Conservation (phyloP, 2,113 vertebrate species). For the Eubucco bourcierii region DNA sequence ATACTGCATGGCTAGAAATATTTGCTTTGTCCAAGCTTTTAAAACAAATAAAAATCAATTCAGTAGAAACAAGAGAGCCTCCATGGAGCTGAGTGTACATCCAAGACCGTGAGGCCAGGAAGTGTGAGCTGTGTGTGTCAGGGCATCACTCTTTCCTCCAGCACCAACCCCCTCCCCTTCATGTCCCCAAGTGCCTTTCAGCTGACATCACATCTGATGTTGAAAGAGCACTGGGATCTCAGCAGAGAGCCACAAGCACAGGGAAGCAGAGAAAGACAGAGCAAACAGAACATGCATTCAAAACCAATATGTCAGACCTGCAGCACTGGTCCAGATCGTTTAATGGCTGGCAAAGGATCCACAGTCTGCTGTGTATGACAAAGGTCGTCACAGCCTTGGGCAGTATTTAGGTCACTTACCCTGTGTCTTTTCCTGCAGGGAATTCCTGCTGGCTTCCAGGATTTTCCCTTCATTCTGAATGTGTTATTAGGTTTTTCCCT, state of each 20-base stretch:
- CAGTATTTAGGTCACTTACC: not conserved
- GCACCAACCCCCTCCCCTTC: slow-evolving; percentile 3
- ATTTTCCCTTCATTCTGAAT: not conserved
- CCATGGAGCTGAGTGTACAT: not conserved
- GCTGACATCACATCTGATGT: not conserved
- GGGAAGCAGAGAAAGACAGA: not conserved
- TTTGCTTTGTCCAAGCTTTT: not conserved
- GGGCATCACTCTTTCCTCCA: not conserved
- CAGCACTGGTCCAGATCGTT: not conserved
- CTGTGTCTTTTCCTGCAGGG: not conserved
- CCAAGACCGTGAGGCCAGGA: not conserved
- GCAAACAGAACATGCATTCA: not conserved
- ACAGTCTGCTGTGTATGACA: not conserved
- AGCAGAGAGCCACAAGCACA: rapidly evolving
- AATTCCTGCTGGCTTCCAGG: not conserved
- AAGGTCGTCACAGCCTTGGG: not conserved
- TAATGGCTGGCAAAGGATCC: not conserved
- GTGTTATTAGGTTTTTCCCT: not conserved
- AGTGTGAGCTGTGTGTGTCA: not conserved
- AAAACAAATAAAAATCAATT: not conserved
- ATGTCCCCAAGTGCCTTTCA: not conserved
- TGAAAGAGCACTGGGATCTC: not conserved
- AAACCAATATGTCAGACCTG: not conserved
- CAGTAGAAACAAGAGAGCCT: not conserved
- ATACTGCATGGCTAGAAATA: slow-evolving; percentile 22